Percentiles rank a stretch among this genome's conserved stretches.
phyloP scores from a whole-genome alignment of 2,113 vertebrate genomes.

The Cisticola juncidis region DNA sequence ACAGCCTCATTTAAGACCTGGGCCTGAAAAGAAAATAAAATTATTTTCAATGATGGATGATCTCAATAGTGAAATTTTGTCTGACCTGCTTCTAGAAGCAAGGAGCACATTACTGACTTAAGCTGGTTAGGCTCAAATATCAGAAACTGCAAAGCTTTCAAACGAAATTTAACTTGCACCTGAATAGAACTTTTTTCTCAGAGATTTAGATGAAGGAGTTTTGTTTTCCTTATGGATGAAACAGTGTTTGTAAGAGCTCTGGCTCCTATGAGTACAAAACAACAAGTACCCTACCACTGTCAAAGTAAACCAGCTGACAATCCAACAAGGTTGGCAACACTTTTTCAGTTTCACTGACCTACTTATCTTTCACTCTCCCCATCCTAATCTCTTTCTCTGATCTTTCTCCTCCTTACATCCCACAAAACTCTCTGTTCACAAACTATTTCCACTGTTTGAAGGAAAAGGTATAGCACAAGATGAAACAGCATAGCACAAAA shows the following conservation, averaged over 20 bases:
- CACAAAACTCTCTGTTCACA: neutral
- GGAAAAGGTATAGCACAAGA: neutral
- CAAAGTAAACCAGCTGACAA: neutral
- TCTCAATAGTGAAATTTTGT: neutral
- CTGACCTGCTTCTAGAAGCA: neutral
- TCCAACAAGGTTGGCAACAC: neutral
- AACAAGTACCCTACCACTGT: neutral
- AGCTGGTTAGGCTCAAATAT: neutral
- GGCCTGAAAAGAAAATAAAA: constrained; percentile 10
- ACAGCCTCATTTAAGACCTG: neutral
- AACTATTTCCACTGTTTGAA: neutral
- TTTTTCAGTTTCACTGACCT: neutral
- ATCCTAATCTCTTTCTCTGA: neutral
- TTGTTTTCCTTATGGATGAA: neutral
- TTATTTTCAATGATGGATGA: neutral
- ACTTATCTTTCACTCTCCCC: neutral
- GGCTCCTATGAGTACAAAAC: neutral
- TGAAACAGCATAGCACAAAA: neutral
- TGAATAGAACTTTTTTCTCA: neutral
- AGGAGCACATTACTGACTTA: neutral
- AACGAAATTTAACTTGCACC: neutral
- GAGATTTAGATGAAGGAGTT: neutral
- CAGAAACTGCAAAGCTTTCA: neutral
- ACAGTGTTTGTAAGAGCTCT: neutral
- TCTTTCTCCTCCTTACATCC: neutral